Conservation (phyloP, 2,113 vertebrate genomes). For the Bubo blakistoni region DNA sequence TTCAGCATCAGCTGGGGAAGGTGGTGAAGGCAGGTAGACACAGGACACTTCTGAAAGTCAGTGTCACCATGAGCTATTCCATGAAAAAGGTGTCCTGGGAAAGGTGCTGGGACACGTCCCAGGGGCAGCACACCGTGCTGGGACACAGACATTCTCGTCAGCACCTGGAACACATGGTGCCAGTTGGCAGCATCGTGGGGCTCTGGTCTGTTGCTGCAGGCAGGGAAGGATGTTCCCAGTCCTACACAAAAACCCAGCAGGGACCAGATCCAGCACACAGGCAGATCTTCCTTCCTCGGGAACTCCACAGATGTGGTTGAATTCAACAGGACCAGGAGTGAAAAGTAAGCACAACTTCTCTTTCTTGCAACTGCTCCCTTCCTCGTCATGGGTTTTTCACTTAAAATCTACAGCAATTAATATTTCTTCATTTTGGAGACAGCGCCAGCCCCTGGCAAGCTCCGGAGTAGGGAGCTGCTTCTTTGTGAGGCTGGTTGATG, state of each 20-base stretch:
- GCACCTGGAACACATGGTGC: not conserved
- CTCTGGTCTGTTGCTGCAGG: not conserved
- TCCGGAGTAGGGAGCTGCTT: not conserved
- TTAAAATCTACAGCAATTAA: not conserved
- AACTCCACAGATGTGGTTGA: not conserved
- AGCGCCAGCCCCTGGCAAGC: not conserved
- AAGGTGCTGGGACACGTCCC: not conserved
- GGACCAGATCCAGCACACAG: not conserved
- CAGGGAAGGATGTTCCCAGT: not conserved
- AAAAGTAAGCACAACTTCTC: not conserved
- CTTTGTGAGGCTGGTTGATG: not conserved
- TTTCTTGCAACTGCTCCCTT: not conserved
- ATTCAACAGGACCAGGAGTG: not conserved
- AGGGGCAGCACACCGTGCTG: not conserved
- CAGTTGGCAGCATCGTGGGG: not conserved
- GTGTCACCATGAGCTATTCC: not conserved
- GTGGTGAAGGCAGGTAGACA: not conserved
- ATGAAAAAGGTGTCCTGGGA: not conserved
- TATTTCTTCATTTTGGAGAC: not conserved
- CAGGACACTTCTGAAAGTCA: rapidly evolving
- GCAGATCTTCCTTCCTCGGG: not conserved
- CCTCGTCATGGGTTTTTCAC: not conserved
- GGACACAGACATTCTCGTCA: rapidly evolving
- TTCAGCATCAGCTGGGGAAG: rapidly evolving
- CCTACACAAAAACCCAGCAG: not conserved